Evolutionary conservation across 1,140 invertebrate genomes (phyloP), one percentile per base, ranked within the genome.

Genomic region (Pachypsylla venusta): DNA sequence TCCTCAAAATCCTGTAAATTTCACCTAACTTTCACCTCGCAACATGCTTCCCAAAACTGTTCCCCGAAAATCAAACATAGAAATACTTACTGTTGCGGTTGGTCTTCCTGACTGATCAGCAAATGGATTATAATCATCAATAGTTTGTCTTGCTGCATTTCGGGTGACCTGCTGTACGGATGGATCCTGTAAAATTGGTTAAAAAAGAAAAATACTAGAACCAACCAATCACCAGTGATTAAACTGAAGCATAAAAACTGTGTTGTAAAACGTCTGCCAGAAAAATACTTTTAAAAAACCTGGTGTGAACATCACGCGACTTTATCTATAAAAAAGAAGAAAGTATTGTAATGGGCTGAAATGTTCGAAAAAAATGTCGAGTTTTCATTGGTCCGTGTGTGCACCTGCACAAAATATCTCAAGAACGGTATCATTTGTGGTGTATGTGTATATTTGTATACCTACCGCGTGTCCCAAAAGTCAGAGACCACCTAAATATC

Each of bases 71-170:
- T 35, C n/a, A n/a, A 35, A 35, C 30, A 7, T 19, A n/a, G n/a
- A n/a, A n/a, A 48, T 48, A 48, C 42, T 48, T 48, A 48, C 42
- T 5, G 22, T 7, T 10, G 42, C 22, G 42, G 42, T 48, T 4
- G 42, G 42, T n/a, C 42, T 48, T n/a, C 42, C 42, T 5, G 42
- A 22, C 16, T n/a, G 42, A n/a, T 48, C 42, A 5, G n/a, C 42
- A 48, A 48, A 48, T 10, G 42, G 42, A 48, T 48, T 48, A 48
- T 48, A 48, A 48, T 48, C 42, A 7, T 48, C 42, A n/a, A 48
- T 48, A 48, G 42, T 48, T 48, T 48, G 42, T 5, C 16, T 5
- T 4, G 42, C 42, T 48, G 42, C 22, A 22, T 48, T 48, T 48
- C 42, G 16, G 4, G 42, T 48, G 4, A 48, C 42, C 22, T 48